Evolutionary conservation across 2,888 invertebrate species (phyloP).

Genomic region (Spodoptera exigua): DNA sequence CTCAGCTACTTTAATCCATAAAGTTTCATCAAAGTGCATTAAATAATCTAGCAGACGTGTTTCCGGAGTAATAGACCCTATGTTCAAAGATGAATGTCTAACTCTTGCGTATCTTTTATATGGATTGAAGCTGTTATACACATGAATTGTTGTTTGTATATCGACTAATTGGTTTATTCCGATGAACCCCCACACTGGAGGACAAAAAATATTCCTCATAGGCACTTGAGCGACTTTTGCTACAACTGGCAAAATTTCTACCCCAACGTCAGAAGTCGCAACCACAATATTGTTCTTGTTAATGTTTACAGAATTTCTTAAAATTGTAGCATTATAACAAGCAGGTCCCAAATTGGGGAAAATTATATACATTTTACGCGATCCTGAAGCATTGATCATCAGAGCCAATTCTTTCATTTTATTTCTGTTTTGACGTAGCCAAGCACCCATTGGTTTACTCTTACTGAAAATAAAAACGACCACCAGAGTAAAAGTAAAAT

Average conservation of each 20-base stretch:
- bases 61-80: conserved; percentile 86
- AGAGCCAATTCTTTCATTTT: conserved; percentile 81
- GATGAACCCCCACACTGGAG: conserved; percentile 91
- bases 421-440: conserved; percentile 74
- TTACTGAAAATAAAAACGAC: conserved; percentile 64
- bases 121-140: conserved; percentile 85
- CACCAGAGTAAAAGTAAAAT: too few species aligned
- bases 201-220: conserved; percentile 86
- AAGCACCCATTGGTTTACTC: conserved; percentile 74
- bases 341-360: conserved; percentile 88
- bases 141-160: conserved; percentile 86
- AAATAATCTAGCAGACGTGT: conserved; percentile 88
- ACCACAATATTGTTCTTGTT: conserved; percentile 87
- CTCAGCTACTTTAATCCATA: conserved; percentile 75
- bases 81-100: conserved; percentile 83
- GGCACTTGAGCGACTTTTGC: conserved; percentile 84
- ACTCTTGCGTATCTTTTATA: conserved; percentile 85
- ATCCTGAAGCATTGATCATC: conserved; percentile 85
- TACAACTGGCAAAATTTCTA: conserved; percentile 77
- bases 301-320: conserved; percentile 78
- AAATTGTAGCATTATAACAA: conserved; percentile 89
- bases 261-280: conserved; percentile 88
- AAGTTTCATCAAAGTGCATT: conserved; percentile 76
- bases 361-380: conserved; percentile 83
- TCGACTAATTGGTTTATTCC: conserved; percentile 89